Evolutionary conservation across 2,113 vertebrate species (phyloP), one percentile per base, ranked within the genome.

Genomic region (Thalassarche chlororhynchos): DNA sequence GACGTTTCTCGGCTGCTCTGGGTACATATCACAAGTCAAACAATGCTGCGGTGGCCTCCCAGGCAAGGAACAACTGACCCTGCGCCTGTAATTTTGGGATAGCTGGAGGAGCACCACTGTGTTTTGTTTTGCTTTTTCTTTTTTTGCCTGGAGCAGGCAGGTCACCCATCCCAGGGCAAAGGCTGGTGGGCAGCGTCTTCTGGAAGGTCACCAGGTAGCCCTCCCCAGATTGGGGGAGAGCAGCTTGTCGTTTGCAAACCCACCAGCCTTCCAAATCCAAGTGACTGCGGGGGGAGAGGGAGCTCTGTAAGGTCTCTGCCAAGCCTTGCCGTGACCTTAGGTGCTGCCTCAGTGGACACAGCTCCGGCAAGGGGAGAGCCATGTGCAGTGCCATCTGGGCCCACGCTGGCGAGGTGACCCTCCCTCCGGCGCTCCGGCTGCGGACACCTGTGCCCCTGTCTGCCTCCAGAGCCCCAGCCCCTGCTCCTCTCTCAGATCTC

Each of bases 311-410:
- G 71, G 66, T 80, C 78, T 85, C 75, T 96, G 97, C 93, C 96
- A 97, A 96, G 95, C 85, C 87, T 91, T 62, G 44, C 52, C 3
- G 0, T 97, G 97, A 97, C 97, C 97, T 97, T 97, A 97, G 97
- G 95, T 97, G 96, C 85, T 97, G 97, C 97, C 97, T 97, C 97
- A 97, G 95, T 90, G 84, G 97, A 83, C 93, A 97, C 4, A 7
- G 84, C 93, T 90, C 71, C 1, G 6, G 71, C 31, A 70, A 70
- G 75, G 66, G 82, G 28, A 91, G 82, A 96, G 95, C 92, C 97
- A 97, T 96, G 93, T 97, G 97, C 29, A 46, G 10, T 88, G 90
- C 97, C 97, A 97, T 97, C 97, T 97, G 97, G 93, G 84, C 62
- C 70, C 90, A 96, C 2, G 16, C 93, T 97, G 95, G 93, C 85